Conservation (phyloP, 2,888 invertebrate species). For the Dioctria rufipes region DNA sequence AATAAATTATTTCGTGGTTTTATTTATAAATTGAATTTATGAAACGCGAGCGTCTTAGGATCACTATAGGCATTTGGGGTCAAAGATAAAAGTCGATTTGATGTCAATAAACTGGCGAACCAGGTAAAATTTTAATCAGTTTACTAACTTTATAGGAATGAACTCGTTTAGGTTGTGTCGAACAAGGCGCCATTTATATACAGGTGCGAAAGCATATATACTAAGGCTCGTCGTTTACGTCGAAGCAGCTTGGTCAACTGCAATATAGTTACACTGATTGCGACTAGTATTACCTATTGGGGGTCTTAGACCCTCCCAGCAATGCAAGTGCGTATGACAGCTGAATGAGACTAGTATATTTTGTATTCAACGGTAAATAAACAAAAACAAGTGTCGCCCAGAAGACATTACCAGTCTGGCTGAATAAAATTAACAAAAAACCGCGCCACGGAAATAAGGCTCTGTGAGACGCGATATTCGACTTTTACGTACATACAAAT, state of each 20-base stretch:
- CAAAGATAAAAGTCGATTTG: conserved; percentile 16
- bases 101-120: conserved; percentile 2
- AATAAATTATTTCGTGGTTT: conserved; percentile 16
- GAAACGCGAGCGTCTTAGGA: background rate
- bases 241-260: background rate
- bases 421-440: background rate
- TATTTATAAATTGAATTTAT: conserved; percentile 1
- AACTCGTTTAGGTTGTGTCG: conserved; percentile 6
- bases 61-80: conserved; percentile 9
- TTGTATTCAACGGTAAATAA: background rate
- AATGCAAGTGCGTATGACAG: conserved; percentile 15
- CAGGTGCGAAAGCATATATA: background rate
- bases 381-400: background rate
- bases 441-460: background rate
- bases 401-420: background rate
- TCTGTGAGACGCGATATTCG: background rate
- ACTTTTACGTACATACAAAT: background rate
- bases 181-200: conserved; percentile 14
- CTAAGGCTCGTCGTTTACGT: conserved; percentile 2
- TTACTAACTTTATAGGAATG: background rate
- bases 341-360: background rate
- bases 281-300: background rate
- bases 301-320: background rate
- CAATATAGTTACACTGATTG: too few relatives aligned
- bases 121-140: background rate